A percentile compares a stretch with the other conserved stretches of the same genome.
phyloP scores from a whole-genome alignment of 2,797 vertebrate genomes.

The Psittacula derbiana region DNA sequence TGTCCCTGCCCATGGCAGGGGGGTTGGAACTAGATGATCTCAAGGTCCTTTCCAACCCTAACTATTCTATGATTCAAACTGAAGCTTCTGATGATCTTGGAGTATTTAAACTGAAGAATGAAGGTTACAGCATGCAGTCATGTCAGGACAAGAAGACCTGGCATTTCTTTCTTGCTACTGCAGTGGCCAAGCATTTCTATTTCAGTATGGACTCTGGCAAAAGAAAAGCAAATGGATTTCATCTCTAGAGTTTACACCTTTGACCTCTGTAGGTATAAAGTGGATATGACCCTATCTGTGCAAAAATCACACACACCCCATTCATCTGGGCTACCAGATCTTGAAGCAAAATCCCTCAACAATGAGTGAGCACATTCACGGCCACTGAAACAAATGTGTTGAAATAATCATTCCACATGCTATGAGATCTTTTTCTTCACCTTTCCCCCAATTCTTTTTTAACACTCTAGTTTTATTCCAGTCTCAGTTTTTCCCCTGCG shows the following conservation, averaged over 20 bases:
- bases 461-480: background rate
- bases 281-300: background rate
- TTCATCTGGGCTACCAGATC: background rate
- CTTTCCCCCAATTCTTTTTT: background rate
- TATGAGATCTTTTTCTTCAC: background rate
- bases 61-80: background rate
- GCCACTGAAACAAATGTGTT: background rate
- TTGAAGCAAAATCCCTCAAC: background rate
- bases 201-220: background rate
- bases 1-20: no score
- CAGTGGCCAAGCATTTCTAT: background rate
- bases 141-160: background rate
- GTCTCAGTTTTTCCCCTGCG: background rate
- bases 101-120: background rate
- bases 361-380: background rate
- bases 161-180: background rate
- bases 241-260: background rate
- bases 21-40: no score
- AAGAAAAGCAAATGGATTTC: background rate
- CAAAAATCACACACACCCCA: background rate
- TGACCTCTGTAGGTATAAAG: background rate
- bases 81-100: background rate
- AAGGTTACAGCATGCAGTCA: background rate
- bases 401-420: background rate
- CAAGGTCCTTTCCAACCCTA: no score